Evolutionary conservation across 53 echinoderm and acorn worm species (phyloP).

Genomic region (Luidia sarsii): DNA sequence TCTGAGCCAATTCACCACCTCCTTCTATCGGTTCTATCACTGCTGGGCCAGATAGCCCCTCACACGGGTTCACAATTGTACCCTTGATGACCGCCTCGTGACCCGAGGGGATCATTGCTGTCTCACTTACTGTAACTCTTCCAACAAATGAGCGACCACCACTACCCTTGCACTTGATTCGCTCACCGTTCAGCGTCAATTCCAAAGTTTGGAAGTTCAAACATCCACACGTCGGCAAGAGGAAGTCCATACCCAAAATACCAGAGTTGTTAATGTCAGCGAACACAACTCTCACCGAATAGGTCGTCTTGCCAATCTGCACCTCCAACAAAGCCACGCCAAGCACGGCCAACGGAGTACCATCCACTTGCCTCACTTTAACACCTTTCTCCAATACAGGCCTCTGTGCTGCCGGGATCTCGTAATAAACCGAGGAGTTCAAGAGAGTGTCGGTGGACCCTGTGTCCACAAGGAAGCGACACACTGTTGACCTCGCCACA

Average conservation of each 20-base stretch:
- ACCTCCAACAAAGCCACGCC: constrained; percentile 9
- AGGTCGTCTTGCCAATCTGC: too few species aligned
- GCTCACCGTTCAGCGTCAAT: constrained; percentile 17
- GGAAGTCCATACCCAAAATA: constrained; percentile 42
- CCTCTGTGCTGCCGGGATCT: constrained; percentile 22
- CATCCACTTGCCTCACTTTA: too few species aligned
- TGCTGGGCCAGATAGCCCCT: too few species aligned
- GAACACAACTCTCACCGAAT: constrained; percentile 25
- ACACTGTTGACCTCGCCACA: constrained; percentile 11
- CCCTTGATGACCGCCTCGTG: too few species aligned
- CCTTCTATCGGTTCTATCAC: too few species aligned
- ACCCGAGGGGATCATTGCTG: constrained; percentile 12
- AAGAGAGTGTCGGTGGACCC: constrained; percentile 49
- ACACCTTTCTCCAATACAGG: neutral
- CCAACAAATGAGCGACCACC: constrained; percentile 2
- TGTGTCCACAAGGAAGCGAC: constrained; percentile 29
- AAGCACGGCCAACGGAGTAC: constrained; percentile 20
- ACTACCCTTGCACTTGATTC: neutral
- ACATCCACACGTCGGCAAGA: neutral
- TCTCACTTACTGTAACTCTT: constrained; percentile 21
- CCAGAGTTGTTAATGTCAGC: constrained; percentile 30
- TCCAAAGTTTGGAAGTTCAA: constrained; percentile 12
- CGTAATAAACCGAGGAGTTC: constrained; percentile 31
- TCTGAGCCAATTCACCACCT: too few species aligned
- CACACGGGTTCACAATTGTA: too few species aligned